phyloP scores from a whole-genome alignment of 64 coral and sea anemone genomes.

The Porites australiensis region DNA sequence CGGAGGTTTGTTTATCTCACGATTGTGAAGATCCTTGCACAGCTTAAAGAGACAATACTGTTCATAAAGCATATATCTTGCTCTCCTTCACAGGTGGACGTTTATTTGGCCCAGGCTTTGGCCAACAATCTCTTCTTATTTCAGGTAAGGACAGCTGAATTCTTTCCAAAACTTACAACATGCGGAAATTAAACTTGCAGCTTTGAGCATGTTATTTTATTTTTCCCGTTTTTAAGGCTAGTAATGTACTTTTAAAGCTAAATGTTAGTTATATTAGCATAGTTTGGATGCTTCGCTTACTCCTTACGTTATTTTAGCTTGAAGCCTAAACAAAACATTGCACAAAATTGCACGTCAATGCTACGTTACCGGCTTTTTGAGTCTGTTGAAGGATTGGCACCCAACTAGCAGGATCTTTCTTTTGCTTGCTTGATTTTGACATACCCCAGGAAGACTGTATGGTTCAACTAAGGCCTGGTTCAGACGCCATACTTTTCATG shows the following conservation, averaged over 20 bases:
- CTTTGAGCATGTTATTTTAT: not conserved
- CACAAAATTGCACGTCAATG: not conserved
- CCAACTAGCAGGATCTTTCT: too few species aligned
- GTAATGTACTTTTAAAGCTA: not conserved
- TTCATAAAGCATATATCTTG: not conserved
- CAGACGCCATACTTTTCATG: too few species aligned
- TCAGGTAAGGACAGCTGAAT: constrained; percentile 57
- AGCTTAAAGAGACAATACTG: not conserved
- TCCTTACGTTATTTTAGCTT: not conserved
- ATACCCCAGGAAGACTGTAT: too few species aligned
- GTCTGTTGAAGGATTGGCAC: too few species aligned
- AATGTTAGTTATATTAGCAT: not conserved
- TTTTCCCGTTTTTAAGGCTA: not conserved
- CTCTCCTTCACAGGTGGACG: constrained; percentile 77
- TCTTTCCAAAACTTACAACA: not conserved
- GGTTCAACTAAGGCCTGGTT: too few species aligned
- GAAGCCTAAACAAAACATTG: too few species aligned
- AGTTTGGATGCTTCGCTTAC: not conserved
- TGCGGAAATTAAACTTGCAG: not conserved
- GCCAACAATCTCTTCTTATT: constrained; percentile 91
- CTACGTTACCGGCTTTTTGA: not conserved
- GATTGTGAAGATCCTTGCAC: not conserved
- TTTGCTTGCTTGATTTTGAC: too few species aligned
- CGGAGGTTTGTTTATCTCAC: constrained; percentile 64
- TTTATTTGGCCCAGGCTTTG: constrained; percentile 93